These are phyloP conservation scores for Drosophila takahashii DNA, from an alignment of 1,140 invertebrate genomes.

Conservation along the genomic window DNA sequence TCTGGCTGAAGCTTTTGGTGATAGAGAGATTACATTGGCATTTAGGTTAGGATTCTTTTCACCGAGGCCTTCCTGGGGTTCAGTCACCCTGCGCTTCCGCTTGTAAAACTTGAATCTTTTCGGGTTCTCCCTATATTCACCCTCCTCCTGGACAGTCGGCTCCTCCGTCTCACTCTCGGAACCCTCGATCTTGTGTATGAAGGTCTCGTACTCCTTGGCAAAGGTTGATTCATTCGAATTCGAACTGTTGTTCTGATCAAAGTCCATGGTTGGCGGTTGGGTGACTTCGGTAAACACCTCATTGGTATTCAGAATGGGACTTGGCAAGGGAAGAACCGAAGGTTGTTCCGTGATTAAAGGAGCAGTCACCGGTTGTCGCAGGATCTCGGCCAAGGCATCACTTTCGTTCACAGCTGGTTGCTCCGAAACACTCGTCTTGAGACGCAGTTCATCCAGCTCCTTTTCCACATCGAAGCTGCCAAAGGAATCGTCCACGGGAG, in stretches of 20 bases:
- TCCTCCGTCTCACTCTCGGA: conserved; percentile 52
- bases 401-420: conserved; percentile 31
- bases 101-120: conserved; percentile 77
- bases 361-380: conserved; percentile 19
- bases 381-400: conserved; percentile 58
- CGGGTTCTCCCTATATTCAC: conserved; percentile 36
- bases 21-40: background rate
- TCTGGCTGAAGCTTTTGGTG: conserved; percentile 32
- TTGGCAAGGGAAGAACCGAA: conserved; percentile 19
- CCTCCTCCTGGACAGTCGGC: conserved; percentile 4
- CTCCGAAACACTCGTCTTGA: conserved; percentile 45
- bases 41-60: background rate
- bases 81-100: conserved; percentile 60
- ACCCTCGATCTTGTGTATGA: conserved; percentile 67
- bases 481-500: conserved; percentile 49
- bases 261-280: conserved; percentile 38
- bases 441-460: conserved; percentile 74
- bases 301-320: conserved; percentile 19
- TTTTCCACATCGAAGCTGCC: conserved; percentile 81
- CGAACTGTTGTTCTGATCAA: conserved; percentile 59
- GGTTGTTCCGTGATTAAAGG: background rate
- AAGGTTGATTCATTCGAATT: conserved; percentile 79
- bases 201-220: conserved; percentile 78
- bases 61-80: conserved; percentile 8
- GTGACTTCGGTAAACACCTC: background rate